Conservation (phyloP, 2,888 invertebrate genomes). For the Parnassius mnemosyne region DNA sequence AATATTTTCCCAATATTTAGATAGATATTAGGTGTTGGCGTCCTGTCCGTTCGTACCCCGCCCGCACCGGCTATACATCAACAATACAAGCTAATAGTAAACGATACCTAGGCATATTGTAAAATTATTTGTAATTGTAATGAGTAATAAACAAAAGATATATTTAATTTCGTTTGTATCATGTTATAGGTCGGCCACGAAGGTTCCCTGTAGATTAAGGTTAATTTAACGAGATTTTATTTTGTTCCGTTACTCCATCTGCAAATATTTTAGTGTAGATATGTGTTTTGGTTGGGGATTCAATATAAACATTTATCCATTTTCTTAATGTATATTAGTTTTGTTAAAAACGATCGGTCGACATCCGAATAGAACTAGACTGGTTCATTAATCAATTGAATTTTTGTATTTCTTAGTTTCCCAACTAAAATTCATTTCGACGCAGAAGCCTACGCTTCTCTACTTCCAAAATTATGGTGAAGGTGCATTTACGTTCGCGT, state of each 20-base stretch:
- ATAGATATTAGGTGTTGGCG: not conserved
- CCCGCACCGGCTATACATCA: not conserved
- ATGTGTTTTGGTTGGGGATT: not conserved
- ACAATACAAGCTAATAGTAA: constrained; percentile 32
- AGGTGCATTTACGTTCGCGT: constrained; percentile 65
- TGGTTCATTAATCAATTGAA: no score
- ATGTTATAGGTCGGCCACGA: constrained; percentile 40
- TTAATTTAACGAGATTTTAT: constrained; percentile 43
- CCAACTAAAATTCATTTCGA: constrained; percentile 35
- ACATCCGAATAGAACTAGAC: no score
- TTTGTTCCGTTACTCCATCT: constrained; percentile 20
- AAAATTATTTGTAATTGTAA: constrained; percentile 63
- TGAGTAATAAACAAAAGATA: constrained; percentile 58
- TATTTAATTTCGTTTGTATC: constrained; percentile 52
- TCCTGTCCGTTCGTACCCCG: constrained; percentile 7
- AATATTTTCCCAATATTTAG: not conserved
- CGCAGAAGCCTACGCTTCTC: constrained; percentile 40
- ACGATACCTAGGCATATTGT: constrained; percentile 58
- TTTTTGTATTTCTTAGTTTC: not conserved
- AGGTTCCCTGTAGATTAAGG: constrained; percentile 40
- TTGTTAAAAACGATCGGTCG: no score
- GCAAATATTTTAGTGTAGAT: not conserved
- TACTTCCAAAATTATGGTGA: constrained; percentile 51
- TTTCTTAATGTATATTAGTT: not conserved
- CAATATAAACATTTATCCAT: not conserved